Evolutionary conservation across 2,888 invertebrate genomes (phyloP), one percentile per base, ranked within the genome.

Genomic region (Chydorus sphaericus): DNA sequence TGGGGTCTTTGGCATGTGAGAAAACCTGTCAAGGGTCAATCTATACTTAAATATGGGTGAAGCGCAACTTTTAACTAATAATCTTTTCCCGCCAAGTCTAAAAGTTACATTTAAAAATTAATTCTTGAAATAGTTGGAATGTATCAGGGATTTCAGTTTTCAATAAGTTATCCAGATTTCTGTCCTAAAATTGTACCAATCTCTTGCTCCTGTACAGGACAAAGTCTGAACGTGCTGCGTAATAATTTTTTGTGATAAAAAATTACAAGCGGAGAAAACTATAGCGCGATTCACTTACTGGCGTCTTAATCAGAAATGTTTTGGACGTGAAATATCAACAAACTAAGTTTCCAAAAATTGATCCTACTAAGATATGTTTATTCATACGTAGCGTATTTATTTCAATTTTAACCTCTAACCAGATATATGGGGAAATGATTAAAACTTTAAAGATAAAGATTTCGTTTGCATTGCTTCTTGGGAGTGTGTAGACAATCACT

Each of bases 21-120:
- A 53, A 79, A 81, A 48, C 90, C 94, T 0, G 77, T 77, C 62
- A 80, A 88, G 0, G 86, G 84, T 14, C 79, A 82, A 77, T 78
- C 59, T 71, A 98, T 4, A 90, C 94, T 6, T 98, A 98, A 0
- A 83, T 98, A 58, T 74, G 99, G 39, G 92, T 98, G 2, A 96
- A 96, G 70, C 77, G 96, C 57, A 97, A 98, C 71, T 99, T 98
- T 28, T 18, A 52, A 33, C 2, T 6, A 56, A 14, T 23, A 3
- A 11, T 33, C 57, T n/a, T n/a, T n/a, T n/a, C n/a, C n/a, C n/a
- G n/a, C n/a, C 20, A 51, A 31, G 30, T 8, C n/a, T 5, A 16
- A 30, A 11, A 48, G n/a, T 16, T 30, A 29, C 39, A 55, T 55
- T 28, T 54, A 29, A n/a, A 36, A 55, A 63, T 62, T 58, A 60